Evolutionary conservation across 2,797 vertebrate genomes (phyloP), one percentile per base, ranked within the genome.

Genomic region (Hafferia zeledoni): DNA sequence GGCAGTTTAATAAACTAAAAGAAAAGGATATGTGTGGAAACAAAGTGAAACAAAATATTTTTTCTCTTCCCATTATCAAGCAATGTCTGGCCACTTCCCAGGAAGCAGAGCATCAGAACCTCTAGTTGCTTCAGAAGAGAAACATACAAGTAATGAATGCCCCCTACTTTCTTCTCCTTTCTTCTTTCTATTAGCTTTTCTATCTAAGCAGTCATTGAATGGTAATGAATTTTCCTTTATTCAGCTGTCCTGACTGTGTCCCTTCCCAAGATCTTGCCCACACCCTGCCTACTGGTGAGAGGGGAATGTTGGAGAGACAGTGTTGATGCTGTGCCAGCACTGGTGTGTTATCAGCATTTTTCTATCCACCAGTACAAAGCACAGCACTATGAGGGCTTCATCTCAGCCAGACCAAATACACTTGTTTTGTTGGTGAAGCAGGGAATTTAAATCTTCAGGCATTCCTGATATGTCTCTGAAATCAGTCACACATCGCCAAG

Each of bases 401-500:
- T 47, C 43, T 57, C 16, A 57, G 16, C 17, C n/a, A 59, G 15
- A 57, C 27, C 11, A 17, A 47, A 59, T 23, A 31, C 11, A 7
- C 17, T 60, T 64, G 17, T 65, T 88, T 13, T 37, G 5, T 17
- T 33, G 50, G n/a, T 50, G 31, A 84, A 76, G 41, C 17, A 46
- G 14, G 23, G 25, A n/a, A 31, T 46, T 46, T 68, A 27, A 71
- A 56, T 59, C 50, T 19, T 56, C 17, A 16, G 9, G 8, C 27
- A 23, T 64, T 61, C 46, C 17, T 63, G 25, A 13, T 47, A 41
- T 52, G 24, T 83, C 28, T 60, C 56, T 82, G 31, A 87, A 77
- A 56, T 57, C 22, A 39, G 27, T 30, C 2, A 1, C 24, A 46
- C 12, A n/a, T 53, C 2, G 5, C 17, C 2, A 4, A 47, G 22